phyloP scores from a whole-genome alignment of 2,888 invertebrate genomes.

The Incurvaria masculella region DNA sequence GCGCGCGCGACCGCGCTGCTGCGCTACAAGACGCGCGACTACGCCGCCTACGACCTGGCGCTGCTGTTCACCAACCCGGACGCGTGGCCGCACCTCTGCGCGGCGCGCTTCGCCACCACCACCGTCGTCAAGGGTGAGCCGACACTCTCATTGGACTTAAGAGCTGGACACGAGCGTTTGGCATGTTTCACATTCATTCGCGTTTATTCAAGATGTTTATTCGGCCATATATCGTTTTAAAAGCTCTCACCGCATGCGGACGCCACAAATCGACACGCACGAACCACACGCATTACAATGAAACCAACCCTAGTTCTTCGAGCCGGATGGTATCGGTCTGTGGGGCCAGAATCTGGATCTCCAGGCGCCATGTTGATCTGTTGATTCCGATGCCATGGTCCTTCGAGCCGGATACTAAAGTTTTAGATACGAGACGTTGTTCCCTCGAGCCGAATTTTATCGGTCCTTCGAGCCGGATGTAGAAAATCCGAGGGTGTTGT shows the following conservation, averaged over 20 bases:
- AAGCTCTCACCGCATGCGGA: not conserved
- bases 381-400: too few relatives aligned
- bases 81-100: constrained; percentile 28
- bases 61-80: constrained; percentile 38
- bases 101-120: constrained; percentile 30
- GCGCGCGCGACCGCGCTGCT: constrained; percentile 42
- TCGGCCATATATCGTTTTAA: not conserved
- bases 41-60: constrained; percentile 47
- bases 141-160: not conserved
- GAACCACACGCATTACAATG: too few relatives aligned
- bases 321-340: too few relatives aligned
- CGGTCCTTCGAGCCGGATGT: too few relatives aligned
- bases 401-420: too few relatives aligned
- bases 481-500: too few relatives aligned
- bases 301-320: too few relatives aligned
- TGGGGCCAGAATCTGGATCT: too few relatives aligned
- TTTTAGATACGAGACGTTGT: too few relatives aligned
- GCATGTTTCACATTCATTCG: not conserved
- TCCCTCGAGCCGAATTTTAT: too few relatives aligned
- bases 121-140: constrained; percentile 35
- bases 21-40: constrained; percentile 42
- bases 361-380: too few relatives aligned
- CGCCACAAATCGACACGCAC: not conserved
- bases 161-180: too few relatives aligned
- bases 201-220: not conserved